Percentiles rank a stretch among this genome's conserved stretches.
phyloP scores from a whole-genome alignment of 2,113 vertebrate genomes.

The Hemicordylus capensis region DNA sequence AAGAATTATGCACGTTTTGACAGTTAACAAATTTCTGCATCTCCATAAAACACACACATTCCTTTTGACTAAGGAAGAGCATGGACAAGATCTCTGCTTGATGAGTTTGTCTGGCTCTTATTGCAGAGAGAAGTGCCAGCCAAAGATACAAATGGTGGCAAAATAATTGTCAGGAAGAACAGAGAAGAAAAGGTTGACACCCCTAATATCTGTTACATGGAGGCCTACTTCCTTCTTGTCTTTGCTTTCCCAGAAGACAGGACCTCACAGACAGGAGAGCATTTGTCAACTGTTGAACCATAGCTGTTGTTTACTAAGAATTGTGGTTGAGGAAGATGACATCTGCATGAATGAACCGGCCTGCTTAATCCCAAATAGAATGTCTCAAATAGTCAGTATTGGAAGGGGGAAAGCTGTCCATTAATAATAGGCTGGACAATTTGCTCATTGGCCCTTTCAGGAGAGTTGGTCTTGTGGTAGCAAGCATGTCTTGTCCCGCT shows the following conservation, averaged over 20 bases:
- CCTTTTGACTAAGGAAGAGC: constrained; percentile 13
- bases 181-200: constrained; percentile 22
- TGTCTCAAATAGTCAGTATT: no score
- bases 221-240: not conserved
- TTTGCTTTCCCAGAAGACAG: constrained; percentile 30
- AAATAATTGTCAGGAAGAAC: not conserved
- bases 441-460: no score
- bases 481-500: no score
- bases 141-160: constrained; percentile 9
- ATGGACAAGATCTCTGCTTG: not conserved
- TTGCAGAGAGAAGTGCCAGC: not conserved
- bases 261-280: no score
- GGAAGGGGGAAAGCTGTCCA: no score
- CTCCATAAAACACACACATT: constrained; percentile 30
- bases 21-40: constrained; percentile 22
- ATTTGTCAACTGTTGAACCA: not conserved
- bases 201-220: not conserved
- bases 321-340: not conserved
- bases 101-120: constrained; percentile 19
- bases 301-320: not conserved
- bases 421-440: no score
- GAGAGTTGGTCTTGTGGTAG: no score
- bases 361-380: no score
- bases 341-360: no score
- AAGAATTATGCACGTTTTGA: constrained; percentile 3